Percentiles rank a stretch among this genome's conserved stretches.
Conservation (phyloP, 2,113 vertebrate species). For the Boulengeromyrus knoepffleri region DNA sequence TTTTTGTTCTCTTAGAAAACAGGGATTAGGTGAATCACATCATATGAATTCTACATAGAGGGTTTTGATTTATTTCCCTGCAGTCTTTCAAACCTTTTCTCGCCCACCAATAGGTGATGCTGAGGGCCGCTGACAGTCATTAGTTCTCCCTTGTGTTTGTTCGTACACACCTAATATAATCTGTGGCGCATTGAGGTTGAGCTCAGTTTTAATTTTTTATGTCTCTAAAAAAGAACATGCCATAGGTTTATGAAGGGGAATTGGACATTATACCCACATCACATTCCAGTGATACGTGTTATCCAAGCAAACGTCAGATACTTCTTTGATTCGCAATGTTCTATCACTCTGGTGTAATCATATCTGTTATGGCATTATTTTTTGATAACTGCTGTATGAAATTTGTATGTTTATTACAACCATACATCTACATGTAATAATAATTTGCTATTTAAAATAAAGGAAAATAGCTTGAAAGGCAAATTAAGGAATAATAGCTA, state of each 20-base stretch:
- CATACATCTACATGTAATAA: not conserved
- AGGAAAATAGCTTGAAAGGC: not conserved
- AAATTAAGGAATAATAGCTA: not conserved
- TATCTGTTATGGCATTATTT: not conserved
- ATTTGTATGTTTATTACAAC: not conserved
- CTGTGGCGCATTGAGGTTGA: not conserved
- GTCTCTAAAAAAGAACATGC: not conserved
- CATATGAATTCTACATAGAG: not conserved
- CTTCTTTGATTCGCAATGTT: not conserved
- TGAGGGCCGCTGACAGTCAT: not conserved
- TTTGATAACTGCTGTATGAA: not conserved
- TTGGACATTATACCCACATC: not conserved
- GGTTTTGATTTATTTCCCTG: not conserved
- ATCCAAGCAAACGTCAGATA: not conserved
- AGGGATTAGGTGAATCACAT: not conserved
- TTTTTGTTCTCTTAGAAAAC: conserved; percentile 11
- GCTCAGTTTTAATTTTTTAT: not conserved
- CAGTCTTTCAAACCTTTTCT: not conserved
- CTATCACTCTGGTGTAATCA: not conserved
- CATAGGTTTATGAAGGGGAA: not conserved
- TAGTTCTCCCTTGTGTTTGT: not conserved
- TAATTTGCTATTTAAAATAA: not conserved
- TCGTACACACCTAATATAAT: conserved; percentile 8
- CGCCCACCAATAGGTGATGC: not conserved
- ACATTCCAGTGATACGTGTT: not conserved